phyloP scores from a whole-genome alignment of 1,140 invertebrate species.

The Leptestheria dahalacensis region DNA sequence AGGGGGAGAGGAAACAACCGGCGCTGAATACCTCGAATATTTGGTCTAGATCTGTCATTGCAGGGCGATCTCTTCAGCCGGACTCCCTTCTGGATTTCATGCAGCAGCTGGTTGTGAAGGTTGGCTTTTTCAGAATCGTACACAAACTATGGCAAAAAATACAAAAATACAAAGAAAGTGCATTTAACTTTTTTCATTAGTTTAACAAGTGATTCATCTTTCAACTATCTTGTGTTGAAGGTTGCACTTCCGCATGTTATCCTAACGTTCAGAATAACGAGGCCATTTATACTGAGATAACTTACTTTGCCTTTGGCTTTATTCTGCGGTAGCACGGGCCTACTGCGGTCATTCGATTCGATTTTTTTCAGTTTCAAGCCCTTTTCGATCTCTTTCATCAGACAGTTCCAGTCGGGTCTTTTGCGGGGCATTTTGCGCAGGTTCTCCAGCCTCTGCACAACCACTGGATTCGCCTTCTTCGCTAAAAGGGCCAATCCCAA shows the following conservation, averaged over 20 bases:
- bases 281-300: too few species aligned
- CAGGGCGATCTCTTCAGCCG: slow-evolving; percentile 57
- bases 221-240: too few species aligned
- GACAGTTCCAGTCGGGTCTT: slow-evolving; percentile 68
- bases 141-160: slow-evolving; percentile 69
- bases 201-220: neutral
- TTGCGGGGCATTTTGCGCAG: slow-evolving; percentile 53
- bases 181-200: neutral
- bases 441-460: slow-evolving; percentile 42
- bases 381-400: slow-evolving; percentile 75
- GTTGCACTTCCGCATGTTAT: too few species aligned
- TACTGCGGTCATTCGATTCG: slow-evolving; percentile 61
- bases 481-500: neutral
- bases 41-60: slow-evolving; percentile 72
- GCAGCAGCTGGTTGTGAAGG: slow-evolving; percentile 62
- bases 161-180: slow-evolving; percentile 21
- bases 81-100: slow-evolving; percentile 65
- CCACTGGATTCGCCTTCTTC: slow-evolving; percentile 30
- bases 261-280: slow-evolving; percentile 8
- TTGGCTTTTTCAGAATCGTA: slow-evolving; percentile 65
- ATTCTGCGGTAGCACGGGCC: slow-evolving; percentile 44
- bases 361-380: slow-evolving; percentile 60
- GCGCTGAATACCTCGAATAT: slow-evolving; percentile 38
- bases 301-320: slow-evolving; percentile 41
- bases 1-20: neutral